A percentile compares a stretch with the other conserved stretches of the same genome.
Evolutionary conservation across 2,113 vertebrate species (phyloP).

Genomic region (Leucoraja erinaceus): DNA sequence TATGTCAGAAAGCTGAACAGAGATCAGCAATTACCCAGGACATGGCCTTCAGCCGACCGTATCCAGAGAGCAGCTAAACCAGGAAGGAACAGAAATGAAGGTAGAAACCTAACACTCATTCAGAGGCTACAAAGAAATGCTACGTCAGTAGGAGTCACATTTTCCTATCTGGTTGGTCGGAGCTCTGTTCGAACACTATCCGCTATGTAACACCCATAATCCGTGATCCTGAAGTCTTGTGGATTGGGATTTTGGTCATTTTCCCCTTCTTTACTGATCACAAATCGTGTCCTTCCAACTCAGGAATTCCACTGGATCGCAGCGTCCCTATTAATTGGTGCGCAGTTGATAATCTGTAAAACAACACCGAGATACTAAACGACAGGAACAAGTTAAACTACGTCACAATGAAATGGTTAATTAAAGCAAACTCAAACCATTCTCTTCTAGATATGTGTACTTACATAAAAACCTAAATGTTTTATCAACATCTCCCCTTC

Average conservation of each 20-base stretch:
- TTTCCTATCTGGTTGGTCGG: background rate
- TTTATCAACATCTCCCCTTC: background rate
- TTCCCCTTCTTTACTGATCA: background rate
- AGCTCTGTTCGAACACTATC: background rate
- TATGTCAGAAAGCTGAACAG: background rate
- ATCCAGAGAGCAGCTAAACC: background rate
- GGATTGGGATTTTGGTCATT: background rate
- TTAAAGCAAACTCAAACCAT: background rate
- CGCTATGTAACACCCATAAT: background rate
- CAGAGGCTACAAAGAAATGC: background rate
- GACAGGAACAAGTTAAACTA: background rate
- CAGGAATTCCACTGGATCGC: background rate
- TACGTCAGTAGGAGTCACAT: background rate
- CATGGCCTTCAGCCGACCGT: background rate
- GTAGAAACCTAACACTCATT: background rate
- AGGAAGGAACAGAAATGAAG: background rate
- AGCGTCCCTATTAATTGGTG: background rate
- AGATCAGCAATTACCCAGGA: background rate
- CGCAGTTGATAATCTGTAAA: constrained; percentile 29
- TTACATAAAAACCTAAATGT: background rate
- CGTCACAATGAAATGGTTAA: background rate
- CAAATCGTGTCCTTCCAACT: background rate
- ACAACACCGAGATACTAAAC: background rate
- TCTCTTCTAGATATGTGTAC: background rate
- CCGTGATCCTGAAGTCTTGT: background rate